Conservation (phyloP, 2,797 vertebrate species). For the Anas capensis region DNA sequence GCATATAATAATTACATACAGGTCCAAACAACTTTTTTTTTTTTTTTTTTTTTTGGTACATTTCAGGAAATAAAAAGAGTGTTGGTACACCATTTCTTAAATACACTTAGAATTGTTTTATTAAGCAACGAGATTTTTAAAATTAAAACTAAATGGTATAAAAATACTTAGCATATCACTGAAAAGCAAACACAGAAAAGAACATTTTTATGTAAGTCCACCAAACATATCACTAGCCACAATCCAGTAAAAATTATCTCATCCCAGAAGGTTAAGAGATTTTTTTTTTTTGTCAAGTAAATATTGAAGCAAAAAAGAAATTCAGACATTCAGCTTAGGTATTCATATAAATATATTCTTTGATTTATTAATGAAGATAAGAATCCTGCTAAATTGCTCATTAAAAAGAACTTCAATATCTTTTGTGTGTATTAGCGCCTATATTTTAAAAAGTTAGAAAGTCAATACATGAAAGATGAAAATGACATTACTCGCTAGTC, state of each 20-base stretch:
- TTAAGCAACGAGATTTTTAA: slow-evolving; percentile 16
- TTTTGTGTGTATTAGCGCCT: slow-evolving; percentile 23
- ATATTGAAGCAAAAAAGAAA: slow-evolving; percentile 41
- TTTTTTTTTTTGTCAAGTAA: background rate
- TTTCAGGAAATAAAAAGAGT: background rate
- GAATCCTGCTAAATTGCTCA: slow-evolving; percentile 66
- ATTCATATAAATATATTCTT: slow-evolving; percentile 60
- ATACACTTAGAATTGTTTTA: background rate
- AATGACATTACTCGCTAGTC: slow-evolving; percentile 62
- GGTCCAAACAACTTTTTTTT: background rate
- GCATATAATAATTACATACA: background rate
- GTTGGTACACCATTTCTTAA: background rate
- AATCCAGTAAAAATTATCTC: slow-evolving; percentile 32
- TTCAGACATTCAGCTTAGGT: slow-evolving; percentile 38
- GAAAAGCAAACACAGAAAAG: slow-evolving; percentile 14
- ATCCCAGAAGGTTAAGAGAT: slow-evolving; percentile 1
- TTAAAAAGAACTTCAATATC: slow-evolving; percentile 46
- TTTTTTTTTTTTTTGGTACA: background rate
- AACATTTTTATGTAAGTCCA: background rate
- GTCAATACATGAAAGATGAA: slow-evolving; percentile 67
- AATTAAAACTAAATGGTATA: background rate
- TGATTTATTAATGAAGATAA: slow-evolving; percentile 73
- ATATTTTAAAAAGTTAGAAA: slow-evolving; percentile 55
- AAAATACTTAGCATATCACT: background rate
- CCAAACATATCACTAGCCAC: background rate